These are phyloP conservation scores for Antechinus flavipes DNA, from an alignment of 2,113 vertebrate species.

Conservation along the genomic window DNA sequence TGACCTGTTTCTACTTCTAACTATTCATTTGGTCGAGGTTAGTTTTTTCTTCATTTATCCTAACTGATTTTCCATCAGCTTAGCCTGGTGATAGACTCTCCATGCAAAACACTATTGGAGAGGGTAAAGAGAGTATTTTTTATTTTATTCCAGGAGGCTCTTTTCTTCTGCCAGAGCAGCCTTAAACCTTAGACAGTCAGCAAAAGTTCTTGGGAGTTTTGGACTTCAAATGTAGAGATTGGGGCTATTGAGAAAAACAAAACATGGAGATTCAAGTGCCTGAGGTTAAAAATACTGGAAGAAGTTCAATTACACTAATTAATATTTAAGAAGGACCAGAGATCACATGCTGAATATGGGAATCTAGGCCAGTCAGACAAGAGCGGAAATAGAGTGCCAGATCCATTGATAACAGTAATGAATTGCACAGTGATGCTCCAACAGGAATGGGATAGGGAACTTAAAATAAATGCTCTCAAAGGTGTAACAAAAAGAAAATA, in stretches of 20 bases:
- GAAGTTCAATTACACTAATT: slow-evolving; percentile 85
- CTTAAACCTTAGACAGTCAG: slow-evolving; percentile 73
- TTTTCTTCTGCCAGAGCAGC: slow-evolving; percentile 65
- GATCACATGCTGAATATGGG: slow-evolving; percentile 77
- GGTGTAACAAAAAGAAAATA: slow-evolving; percentile 65
- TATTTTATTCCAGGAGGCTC: slow-evolving; percentile 57
- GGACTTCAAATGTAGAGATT: slow-evolving; percentile 80
- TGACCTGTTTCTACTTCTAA: slow-evolving; percentile 34
- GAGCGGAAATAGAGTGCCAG: slow-evolving; percentile 80
- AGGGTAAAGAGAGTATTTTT: slow-evolving; percentile 53
- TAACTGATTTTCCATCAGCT: slow-evolving; percentile 49
- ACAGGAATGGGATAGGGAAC: slow-evolving; percentile 68
- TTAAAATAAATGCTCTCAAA: slow-evolving; percentile 75
- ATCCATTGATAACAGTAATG: slow-evolving; percentile 82
- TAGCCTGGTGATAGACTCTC: slow-evolving; percentile 49
- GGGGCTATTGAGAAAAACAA: slow-evolving; percentile 76
- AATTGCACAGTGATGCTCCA: slow-evolving; percentile 74
- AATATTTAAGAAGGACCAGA: slow-evolving; percentile 84
- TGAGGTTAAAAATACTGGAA: slow-evolving; percentile 81
- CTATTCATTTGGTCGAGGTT: slow-evolving; percentile 1
- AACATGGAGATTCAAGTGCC: slow-evolving; percentile 80
- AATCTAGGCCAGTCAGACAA: slow-evolving; percentile 78
- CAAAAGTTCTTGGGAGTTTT: slow-evolving; percentile 73
- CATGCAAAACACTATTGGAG: slow-evolving; percentile 57
- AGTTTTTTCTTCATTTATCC: slow-evolving; percentile 14